phyloP scores from a whole-genome alignment of 2,888 invertebrate species.

The Platycheirus albimanus region DNA sequence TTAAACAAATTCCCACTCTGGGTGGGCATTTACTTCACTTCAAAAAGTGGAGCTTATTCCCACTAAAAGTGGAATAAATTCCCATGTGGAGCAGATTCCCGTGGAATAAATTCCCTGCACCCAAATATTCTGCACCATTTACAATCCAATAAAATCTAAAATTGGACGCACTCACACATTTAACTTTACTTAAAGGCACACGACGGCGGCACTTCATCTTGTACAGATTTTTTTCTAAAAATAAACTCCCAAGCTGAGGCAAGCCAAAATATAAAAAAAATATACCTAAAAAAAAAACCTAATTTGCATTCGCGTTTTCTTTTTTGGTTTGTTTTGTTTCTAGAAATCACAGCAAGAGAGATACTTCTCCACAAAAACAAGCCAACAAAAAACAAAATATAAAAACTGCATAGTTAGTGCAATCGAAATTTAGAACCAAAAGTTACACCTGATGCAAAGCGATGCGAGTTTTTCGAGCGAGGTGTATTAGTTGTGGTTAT shows the following conservation, averaged over 20 bases:
- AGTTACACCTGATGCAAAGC: conserved; percentile 60
- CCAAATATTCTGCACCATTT: conserved; percentile 14
- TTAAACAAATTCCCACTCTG: too few relatives aligned
- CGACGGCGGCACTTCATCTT: conserved; percentile 47
- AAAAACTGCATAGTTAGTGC: conserved; percentile 37
- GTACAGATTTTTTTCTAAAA: conserved; percentile 57
- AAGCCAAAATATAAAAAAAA: conserved; percentile 1
- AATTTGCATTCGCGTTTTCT: conserved; percentile 67
- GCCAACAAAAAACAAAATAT: too few relatives aligned
- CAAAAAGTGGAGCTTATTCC: too few relatives aligned
- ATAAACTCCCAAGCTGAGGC: conserved; percentile 44
- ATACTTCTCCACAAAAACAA: conserved; percentile 41
- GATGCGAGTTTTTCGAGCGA: not conserved
- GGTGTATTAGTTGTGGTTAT: conserved; percentile 8
- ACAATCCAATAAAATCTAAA: conserved; percentile 51
- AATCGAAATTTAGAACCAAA: conserved; percentile 26
- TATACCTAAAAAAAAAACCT: conserved; percentile 28
- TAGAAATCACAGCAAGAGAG: conserved; percentile 47
- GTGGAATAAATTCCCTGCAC: too few relatives aligned
- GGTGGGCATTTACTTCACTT: too few relatives aligned
- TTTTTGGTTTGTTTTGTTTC: conserved; percentile 45
- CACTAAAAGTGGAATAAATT: too few relatives aligned
- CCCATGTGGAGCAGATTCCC: too few relatives aligned
- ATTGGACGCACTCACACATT: conserved; percentile 50
- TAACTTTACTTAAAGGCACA: conserved; percentile 30